Percentiles rank a stretch among this genome's conserved stretches.
phyloP scores from a whole-genome alignment of 1,140 invertebrate species.

The Hesperophylax magnus region DNA sequence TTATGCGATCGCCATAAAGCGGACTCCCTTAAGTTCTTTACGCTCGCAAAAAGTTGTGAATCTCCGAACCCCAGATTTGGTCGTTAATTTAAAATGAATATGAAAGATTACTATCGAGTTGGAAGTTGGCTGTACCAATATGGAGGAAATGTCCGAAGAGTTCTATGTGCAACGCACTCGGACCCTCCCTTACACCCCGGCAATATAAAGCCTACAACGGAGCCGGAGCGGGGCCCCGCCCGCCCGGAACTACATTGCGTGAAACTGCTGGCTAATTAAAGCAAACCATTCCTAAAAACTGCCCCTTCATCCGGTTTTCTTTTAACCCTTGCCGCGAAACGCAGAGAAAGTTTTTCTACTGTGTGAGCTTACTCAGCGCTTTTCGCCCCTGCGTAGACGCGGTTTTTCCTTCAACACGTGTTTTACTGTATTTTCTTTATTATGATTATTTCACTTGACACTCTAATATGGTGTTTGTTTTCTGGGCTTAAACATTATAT shows the following conservation, averaged over 20 bases:
- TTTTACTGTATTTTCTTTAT: constrained; percentile 5
- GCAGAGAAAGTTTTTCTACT: not conserved
- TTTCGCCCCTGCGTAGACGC: not conserved
- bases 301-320: constrained; percentile 12
- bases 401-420: not conserved
- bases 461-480: not conserved
- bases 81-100: not conserved
- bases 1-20: constrained; percentile 16
- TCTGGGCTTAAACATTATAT: too few species aligned
- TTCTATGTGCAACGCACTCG: constrained; percentile 50
- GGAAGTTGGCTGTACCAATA: not conserved
- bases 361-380: not conserved
- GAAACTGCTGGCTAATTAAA: constrained; percentile 13
- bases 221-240: not conserved
- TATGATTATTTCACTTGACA: not conserved
- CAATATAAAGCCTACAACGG: too few species aligned
- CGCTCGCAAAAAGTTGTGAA: not conserved
- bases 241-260: not conserved
- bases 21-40: constrained; percentile 25
- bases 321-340: not conserved
- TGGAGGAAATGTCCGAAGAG: not conserved
- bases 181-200: constrained; percentile 42
- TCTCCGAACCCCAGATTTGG: not conserved
- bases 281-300: constrained; percentile 8
- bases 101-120: not conserved